A percentile compares a stretch with the other conserved stretches of the same genome.
These are phyloP conservation scores for Tachina fera DNA, from an alignment of 2,888 invertebrate genomes.

Conservation along the genomic window DNA sequence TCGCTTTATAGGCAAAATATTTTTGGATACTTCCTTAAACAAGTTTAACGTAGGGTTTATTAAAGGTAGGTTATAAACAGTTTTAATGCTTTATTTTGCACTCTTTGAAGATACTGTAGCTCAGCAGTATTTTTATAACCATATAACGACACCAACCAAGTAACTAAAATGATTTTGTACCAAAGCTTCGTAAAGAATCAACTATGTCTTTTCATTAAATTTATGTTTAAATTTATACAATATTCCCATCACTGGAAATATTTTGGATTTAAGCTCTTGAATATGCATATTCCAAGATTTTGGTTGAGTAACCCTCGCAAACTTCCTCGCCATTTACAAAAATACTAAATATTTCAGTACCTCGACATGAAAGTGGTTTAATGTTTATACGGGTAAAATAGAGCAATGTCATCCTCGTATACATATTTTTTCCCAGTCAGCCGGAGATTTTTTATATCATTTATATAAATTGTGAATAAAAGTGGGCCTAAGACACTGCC, in stretches of 20 bases:
- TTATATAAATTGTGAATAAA: slow-evolving; percentile 5
- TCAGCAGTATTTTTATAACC: not conserved
- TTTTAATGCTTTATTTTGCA: not conserved
- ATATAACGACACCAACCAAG: not conserved
- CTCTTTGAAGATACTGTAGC: not conserved
- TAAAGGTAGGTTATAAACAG: not conserved
- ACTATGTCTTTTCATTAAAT: not conserved
- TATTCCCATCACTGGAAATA: not conserved
- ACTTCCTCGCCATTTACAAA: not conserved
- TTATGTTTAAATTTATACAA: slow-evolving; percentile 11
- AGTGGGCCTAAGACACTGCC: slow-evolving; percentile 6
- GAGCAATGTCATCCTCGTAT: not conserved
- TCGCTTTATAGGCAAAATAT: not conserved
- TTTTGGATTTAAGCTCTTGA: not conserved
- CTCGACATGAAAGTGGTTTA: not conserved
- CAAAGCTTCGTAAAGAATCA: not conserved
- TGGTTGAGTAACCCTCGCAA: not conserved
- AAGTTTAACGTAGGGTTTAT: not conserved
- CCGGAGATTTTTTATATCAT: not conserved
- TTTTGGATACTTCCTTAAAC: not conserved
- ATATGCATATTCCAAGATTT: not conserved
- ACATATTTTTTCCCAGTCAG: not conserved
- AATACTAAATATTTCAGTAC: not conserved
- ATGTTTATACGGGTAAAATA: slow-evolving; percentile 6
- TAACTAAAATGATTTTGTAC: not conserved